Conservation (phyloP, 1,140 invertebrate species). For the Arctopsyche grandis region DNA sequence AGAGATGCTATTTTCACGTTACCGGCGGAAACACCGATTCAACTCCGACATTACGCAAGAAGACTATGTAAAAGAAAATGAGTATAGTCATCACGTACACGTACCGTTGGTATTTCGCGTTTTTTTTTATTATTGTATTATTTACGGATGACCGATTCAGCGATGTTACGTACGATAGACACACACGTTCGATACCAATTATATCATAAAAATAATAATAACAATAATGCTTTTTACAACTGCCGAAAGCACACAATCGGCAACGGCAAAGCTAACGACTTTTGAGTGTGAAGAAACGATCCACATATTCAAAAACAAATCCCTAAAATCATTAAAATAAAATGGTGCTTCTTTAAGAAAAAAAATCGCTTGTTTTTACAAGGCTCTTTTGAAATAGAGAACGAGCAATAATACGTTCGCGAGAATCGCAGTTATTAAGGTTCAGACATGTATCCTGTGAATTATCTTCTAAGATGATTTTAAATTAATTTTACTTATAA, state of each 20-base stretch:
- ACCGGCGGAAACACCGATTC: slow-evolving; percentile 23
- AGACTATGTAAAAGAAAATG: not conserved
- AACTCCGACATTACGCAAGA: slow-evolving; percentile 13
- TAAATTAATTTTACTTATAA: not conserved
- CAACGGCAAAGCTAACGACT: not conserved
- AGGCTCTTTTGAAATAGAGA: too few relatives aligned
- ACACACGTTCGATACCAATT: not conserved
- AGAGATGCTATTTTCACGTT: not conserved
- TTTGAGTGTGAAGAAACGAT: not conserved
- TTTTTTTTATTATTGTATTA: slow-evolving; percentile 11
- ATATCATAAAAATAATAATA: not conserved
- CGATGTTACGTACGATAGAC: slow-evolving; percentile 15
- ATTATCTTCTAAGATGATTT: not conserved
- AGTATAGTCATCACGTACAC: not conserved
- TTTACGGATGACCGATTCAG: slow-evolving; percentile 34
- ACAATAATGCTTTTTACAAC: too few relatives aligned
- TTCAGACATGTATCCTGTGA: not conserved
- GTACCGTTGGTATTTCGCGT: slow-evolving; percentile 11
- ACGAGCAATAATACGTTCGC: too few relatives aligned
- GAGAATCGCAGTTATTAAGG: too few relatives aligned
- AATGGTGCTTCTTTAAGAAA: too few relatives aligned
- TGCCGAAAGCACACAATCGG: not conserved
- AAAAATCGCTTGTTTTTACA: too few relatives aligned
- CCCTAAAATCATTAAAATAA: too few relatives aligned
- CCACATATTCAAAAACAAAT: too few relatives aligned